Evolutionary conservation across 2,888 invertebrate genomes (phyloP), one percentile per base, ranked within the genome.

Genomic region (Rotaria sp.): DNA sequence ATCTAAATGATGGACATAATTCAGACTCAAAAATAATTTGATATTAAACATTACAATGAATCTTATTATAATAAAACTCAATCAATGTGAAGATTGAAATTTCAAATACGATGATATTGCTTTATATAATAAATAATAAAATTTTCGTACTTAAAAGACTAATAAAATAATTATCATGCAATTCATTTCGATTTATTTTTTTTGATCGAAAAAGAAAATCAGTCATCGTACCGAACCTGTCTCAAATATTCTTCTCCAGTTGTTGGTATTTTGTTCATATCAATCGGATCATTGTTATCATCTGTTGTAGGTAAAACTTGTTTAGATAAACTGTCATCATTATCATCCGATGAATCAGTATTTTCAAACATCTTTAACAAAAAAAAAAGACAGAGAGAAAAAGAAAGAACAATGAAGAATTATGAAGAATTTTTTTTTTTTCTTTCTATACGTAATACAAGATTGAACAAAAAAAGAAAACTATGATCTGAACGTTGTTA

Each of bases 191-290:
- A 4, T 50, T 11, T 8, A 45, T 45, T 50, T 50, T 13, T 50
- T 50, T 52, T 24, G 24, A 52, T 24, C 1, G 24, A 21, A 21
- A 52, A 52, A 52, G 38, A 45, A 45, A 26, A 45, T 45, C n/a
- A 13, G 10, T 80, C 15, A 45, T 80, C 80, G 80, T 80, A 80
- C 80, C 80, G 80, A 80, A 80, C 80, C 45, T 80, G 80, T 80
- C 80, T 80, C 26, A 80, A 80, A 80, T 80, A 80, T 45, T 80
- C 80, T 80, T 80, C 80, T 45, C 80, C 80, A 80, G 80, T 80
- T n/a, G 45, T 80, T 80, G 80, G 80, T 11, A 80, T 45, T 45
- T 80, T 80, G 45, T 45, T 80, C 45, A 80, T 0, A 80, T 80
- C 80, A 24, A 80, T 35, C 21, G 67, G 67, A 35, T 35, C 67